These are phyloP conservation scores for Rhopalosiphum padi DNA, from an alignment of 1,140 invertebrate species.

Conservation along the genomic window DNA sequence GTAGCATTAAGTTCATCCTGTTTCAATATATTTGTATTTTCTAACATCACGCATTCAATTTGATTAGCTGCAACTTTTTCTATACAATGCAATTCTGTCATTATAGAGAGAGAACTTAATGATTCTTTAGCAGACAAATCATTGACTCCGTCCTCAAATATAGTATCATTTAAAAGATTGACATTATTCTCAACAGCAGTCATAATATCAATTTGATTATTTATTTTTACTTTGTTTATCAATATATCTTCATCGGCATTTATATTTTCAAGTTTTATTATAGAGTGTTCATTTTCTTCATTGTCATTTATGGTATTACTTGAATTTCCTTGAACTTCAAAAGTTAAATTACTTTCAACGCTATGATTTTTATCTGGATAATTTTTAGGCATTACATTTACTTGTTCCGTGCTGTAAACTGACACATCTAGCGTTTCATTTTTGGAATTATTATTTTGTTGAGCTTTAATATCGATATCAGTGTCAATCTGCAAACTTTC, in stretches of 20 bases:
- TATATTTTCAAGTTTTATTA: not conserved
- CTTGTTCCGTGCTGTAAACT: not conserved
- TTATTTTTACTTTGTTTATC: not conserved
- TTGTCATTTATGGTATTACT: not conserved
- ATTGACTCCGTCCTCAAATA: not conserved
- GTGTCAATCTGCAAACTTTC: not conserved
- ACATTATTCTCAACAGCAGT: not conserved
- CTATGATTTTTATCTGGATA: not conserved
- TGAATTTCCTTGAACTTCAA: not conserved
- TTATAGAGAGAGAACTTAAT: not conserved
- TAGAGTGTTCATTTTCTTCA: not conserved
- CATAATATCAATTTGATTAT: not conserved
- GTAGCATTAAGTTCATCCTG: not conserved
- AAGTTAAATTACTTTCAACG: not conserved
- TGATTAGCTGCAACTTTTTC: not conserved
- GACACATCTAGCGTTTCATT: not conserved
- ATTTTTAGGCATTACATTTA: not conserved
- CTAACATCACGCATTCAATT: constrained; percentile 14
- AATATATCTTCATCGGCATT: not conserved
- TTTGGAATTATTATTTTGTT: not conserved
- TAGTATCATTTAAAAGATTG: not conserved
- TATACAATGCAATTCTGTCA: not conserved
- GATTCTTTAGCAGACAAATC: not conserved
- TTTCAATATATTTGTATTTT: not conserved
- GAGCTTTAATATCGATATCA: not conserved